Evolutionary conservation across 1,140 invertebrate species (phyloP), one percentile per base, ranked within the genome.

Genomic region (Hormaphis cornu): DNA sequence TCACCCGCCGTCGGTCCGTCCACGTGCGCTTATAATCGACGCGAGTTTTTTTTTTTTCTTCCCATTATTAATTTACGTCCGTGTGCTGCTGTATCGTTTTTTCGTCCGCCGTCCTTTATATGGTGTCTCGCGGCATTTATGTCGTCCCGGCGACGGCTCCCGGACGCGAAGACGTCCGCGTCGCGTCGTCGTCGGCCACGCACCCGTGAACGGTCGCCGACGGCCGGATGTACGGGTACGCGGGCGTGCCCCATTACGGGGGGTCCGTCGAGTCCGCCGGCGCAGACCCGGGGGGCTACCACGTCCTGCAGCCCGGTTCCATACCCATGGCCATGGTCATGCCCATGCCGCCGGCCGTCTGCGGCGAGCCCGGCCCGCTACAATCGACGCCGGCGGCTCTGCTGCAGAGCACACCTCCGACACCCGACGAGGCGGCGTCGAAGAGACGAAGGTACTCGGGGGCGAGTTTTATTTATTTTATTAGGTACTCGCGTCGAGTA

Each of bases 321-420:
- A 66, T 66, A 50, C 61, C 61, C 30, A 66, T 66, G 61, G 61
- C 61, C 28, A 66, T 66, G 61, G 61, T 66, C 61, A 66, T 66
- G 61, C 44, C 61, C 1, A 66, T 66, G 61, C 61, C 42, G 42
- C n/a, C 54, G 14, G 44, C 44, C 6, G 44, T 66, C 20, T 48
- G 61, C 20, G 61, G 61, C 20, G 61, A 66, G 22, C 61, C 44
- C 3, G 28, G 42, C 5, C 42, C 14, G n/a, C 33, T 16, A 14
- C 59, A 18, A 14, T 26, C 50, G 14, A 20, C 54, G 10, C 46
- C 46, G 12, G 6, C 54, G 4, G 42, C n/a, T 46, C 42, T 46
- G 42, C 16, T n/a, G n/a, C n/a, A n/a, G 18, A 16, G 12, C 42
- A 40, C 28, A 18, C 61, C 40, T 66, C 61, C 48, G 16, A 66